Evolutionary conservation across 2,113 vertebrate species (phyloP).

Genomic region (Zapus hudsonius): DNA sequence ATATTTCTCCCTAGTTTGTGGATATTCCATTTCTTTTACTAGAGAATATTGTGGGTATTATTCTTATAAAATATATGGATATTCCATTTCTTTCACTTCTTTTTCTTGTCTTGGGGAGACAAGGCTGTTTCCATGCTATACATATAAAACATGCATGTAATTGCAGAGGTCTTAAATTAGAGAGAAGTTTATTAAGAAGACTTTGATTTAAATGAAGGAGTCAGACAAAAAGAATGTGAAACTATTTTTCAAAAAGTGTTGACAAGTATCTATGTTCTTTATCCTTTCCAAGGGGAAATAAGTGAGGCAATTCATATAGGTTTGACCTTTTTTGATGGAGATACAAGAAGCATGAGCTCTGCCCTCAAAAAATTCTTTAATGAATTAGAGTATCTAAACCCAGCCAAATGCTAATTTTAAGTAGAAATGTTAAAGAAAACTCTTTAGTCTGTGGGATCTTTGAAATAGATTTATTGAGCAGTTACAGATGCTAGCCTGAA

Average conservation of each 20-base stretch:
- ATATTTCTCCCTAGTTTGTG: background rate
- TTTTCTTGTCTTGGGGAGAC: background rate
- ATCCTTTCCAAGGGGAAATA: background rate
- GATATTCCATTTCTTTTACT: background rate
- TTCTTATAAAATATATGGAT: no score
- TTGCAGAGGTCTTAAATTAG: background rate
- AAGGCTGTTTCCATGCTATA: background rate
- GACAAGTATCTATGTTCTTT: background rate
- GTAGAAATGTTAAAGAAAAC: background rate
- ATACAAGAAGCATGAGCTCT: background rate
- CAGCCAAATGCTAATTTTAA: background rate
- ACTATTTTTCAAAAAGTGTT: background rate
- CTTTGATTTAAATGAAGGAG: background rate
- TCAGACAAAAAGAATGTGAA: background rate
- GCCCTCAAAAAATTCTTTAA: background rate
- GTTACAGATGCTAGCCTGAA: background rate
- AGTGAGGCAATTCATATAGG: background rate
- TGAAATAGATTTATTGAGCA: background rate
- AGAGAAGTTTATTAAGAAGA: background rate
- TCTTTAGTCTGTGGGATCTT: background rate
- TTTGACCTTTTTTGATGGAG: background rate
- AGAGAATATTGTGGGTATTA: no score
- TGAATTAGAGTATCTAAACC: background rate
- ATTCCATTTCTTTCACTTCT: background rate
- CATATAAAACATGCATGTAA: background rate